Evolutionary conservation across 2,888 invertebrate species (phyloP), one percentile per base, ranked within the genome.

Genomic region (Pachymerium ferrugineum): DNA sequence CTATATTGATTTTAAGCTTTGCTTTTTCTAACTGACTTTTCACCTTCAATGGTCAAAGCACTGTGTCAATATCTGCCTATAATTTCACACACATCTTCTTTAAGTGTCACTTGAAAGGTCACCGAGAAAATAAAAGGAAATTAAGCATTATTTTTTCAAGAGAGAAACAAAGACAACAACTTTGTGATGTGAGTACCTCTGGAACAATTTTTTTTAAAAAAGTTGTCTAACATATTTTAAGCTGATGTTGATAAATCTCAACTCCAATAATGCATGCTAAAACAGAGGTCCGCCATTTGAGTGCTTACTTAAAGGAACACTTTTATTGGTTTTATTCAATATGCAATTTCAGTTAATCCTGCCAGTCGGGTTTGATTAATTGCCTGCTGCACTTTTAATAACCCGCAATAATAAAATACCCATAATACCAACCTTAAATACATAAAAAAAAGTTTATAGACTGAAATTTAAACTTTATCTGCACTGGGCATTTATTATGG

Each of bases 271-370:
- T n/a, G n/a, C n/a, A n/a, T n/a, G n/a, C n/a, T 1, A 54, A 6
- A 4, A 19, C 22, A 12, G 3, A 12, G 12, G 10, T 22, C 22
- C 25, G 8, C 25, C 1, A 2, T 1, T 14, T 54, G 19, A 5
- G 54, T 3, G 6, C 54, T 6, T n/a, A 8, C 22, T 8, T 54
- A 54, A 54, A 54, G 54, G 25, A 54, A 54, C 54, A 54, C 54
- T 54, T 22, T 54, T 54, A 54, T 54, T 54, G 54, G 25, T 54
- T 54, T 54, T 54, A 54, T 54, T 54, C 54, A 54, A 54, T 54
- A 54, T 25, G 54, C 54, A 54, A 54, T 54, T 54, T 54, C 54
- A 54, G 10, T 28, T 54, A 54, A 54, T 54, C 54, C 25, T 1
- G 25, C 25, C 54, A 54, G 28, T 25, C 54, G 25, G 54, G 22